Evolutionary conservation across 1,140 invertebrate species (phyloP).

Genomic region (Drosophila yakuba): DNA sequence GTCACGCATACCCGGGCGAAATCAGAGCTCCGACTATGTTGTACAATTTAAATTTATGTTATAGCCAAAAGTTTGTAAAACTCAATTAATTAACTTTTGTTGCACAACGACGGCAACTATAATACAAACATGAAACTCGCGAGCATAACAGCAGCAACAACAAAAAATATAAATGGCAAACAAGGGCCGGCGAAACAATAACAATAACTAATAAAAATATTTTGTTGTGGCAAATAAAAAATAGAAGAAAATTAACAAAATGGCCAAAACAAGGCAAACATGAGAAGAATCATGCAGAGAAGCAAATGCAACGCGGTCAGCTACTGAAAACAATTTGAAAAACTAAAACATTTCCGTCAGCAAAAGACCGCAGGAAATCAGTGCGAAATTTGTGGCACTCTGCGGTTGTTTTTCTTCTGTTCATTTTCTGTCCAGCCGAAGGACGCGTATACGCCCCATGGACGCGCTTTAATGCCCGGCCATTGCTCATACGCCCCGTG

Average conservation of each 20-base stretch:
- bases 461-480: conserved; percentile 56
- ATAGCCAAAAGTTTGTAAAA: conserved; percentile 76
- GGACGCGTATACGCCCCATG: conserved; percentile 55
- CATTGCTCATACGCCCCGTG: conserved; percentile 75
- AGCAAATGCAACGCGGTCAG: conserved; percentile 19
- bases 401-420: conserved; percentile 15
- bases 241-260: conserved; percentile 57
- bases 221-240: conserved; percentile 64
- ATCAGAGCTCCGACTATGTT: conserved; percentile 36
- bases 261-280: conserved; percentile 49
- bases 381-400: conserved; percentile 42
- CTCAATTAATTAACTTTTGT: conserved; percentile 83
- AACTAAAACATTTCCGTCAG: conserved; percentile 66
- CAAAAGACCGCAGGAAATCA: conserved; percentile 67
- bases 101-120: conserved; percentile 48
- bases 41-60: conserved; percentile 77
- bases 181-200: conserved; percentile 51
- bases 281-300: conserved; percentile 33
- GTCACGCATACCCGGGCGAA: conserved; percentile 19
- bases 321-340: conserved; percentile 52
- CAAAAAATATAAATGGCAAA: conserved; percentile 28
- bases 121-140: conserved; percentile 50
- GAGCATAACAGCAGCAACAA: conserved; percentile 19
- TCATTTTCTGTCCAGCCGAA: conserved; percentile 19
- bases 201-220: conserved; percentile 79